These are phyloP conservation scores for Myiotriccus ornatus DNA, from an alignment of 2,797 vertebrate species.

Conservation along the genomic window DNA sequence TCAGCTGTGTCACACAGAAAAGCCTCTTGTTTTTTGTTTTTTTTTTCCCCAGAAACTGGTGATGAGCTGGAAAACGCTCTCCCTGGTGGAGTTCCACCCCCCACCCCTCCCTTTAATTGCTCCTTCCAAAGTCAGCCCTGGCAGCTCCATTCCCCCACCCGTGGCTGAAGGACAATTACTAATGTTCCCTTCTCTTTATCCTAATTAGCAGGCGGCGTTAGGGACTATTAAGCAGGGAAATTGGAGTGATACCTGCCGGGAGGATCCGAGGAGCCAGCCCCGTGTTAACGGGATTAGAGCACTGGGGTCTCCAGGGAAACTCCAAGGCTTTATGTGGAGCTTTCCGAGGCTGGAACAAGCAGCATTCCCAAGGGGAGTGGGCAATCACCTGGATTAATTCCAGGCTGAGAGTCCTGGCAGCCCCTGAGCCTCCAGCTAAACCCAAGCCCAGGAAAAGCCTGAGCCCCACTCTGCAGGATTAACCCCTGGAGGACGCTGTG, in stretches of 20 bases:
- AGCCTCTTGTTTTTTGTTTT: neutral
- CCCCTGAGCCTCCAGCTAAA: neutral
- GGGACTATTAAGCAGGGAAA: constrained; percentile 40
- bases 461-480: fast-evolving
- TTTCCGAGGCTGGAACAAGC: neutral
- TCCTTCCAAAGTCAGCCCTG: constrained; percentile 35
- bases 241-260: neutral
- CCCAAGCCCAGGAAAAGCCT: fast-evolving
- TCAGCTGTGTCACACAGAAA: neutral
- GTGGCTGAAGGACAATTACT: constrained; percentile 44
- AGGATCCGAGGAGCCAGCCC: constrained; percentile 1
- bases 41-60: neutral
- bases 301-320: neutral
- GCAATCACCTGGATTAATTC: neutral
- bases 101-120: neutral
- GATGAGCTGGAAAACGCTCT: constrained; percentile 8
- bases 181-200: constrained; percentile 39
- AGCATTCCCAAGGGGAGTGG: neutral
- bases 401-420: fast-evolving
- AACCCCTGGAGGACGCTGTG: neutral
- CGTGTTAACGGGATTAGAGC: neutral
- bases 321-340: neutral
- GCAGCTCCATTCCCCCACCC: neutral
- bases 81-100: neutral
- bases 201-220: constrained; percentile 48